phyloP scores from a whole-genome alignment of 2,888 invertebrate species.

The Cryptocheilus praepositus region DNA sequence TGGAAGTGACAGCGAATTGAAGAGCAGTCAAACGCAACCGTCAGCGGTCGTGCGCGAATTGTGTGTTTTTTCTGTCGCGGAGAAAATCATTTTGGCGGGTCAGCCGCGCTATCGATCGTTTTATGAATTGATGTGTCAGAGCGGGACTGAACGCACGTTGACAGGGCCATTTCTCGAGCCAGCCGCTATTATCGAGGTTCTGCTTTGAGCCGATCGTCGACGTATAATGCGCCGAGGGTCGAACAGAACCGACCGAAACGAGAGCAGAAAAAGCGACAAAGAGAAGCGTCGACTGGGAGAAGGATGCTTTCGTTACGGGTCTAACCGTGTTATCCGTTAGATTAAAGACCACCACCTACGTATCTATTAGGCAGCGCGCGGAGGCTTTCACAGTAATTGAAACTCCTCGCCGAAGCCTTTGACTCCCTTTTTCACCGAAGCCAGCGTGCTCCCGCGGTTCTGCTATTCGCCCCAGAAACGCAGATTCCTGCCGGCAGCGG shows the following conservation, averaged over 20 bases:
- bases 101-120: neutral
- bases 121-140: no score
- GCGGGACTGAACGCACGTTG: no score
- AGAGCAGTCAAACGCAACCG: no score
- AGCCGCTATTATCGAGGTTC: neutral
- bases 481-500: no score
- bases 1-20: no score
- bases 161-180: neutral
- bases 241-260: neutral
- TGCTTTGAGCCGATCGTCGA: constrained; percentile 14
- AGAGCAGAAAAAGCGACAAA: neutral
- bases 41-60: no score
- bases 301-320: neutral
- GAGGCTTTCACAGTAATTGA: constrained; percentile 2
- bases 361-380: neutral
- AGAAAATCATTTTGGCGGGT: neutral
- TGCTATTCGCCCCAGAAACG: neutral
- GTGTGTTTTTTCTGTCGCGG: neutral
- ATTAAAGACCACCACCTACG: constrained; percentile 5
- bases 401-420: constrained; percentile 5
- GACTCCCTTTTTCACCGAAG: neutral
- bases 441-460: neutral
- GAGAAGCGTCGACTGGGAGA: neutral
- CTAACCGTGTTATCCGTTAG: constrained; percentile 3
- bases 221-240: neutral